Evolutionary conservation across 2,113 vertebrate genomes (phyloP).

Genomic region (Heptranchias perlo): DNA sequence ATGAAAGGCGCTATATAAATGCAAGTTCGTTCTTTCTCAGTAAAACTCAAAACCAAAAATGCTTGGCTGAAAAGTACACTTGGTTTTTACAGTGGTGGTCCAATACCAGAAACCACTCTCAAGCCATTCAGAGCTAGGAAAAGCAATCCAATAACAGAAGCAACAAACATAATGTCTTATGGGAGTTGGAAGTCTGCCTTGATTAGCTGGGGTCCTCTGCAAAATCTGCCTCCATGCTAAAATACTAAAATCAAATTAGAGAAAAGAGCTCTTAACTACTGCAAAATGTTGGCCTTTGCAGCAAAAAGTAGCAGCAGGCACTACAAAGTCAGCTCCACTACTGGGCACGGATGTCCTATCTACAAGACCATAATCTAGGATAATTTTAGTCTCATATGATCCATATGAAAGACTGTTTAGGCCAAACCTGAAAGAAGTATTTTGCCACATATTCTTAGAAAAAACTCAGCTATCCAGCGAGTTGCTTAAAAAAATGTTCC

Average conservation of each 20-base stretch:
- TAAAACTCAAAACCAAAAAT: background rate
- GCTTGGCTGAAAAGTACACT: background rate
- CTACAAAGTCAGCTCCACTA: background rate
- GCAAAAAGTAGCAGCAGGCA: too few species aligned
- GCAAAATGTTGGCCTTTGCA: background rate
- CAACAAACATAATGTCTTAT: background rate
- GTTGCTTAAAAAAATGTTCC: background rate
- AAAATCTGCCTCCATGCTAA: background rate
- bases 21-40: too few species aligned
- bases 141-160: background rate
- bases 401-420: background rate
- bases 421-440: background rate
- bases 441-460: background rate
- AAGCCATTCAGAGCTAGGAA: background rate
- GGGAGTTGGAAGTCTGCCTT: background rate
- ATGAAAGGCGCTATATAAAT: too few species aligned
- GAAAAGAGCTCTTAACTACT: background rate
- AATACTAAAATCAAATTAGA: background rate
- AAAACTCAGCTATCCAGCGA: background rate
- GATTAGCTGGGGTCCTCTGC: background rate
- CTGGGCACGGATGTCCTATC: too few species aligned
- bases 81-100: too few species aligned
- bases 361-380: background rate
- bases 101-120: background rate
- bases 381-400: background rate